Conservation (phyloP, 2,797 vertebrate genomes). For the Odontamblyopus lacepedii region DNA sequence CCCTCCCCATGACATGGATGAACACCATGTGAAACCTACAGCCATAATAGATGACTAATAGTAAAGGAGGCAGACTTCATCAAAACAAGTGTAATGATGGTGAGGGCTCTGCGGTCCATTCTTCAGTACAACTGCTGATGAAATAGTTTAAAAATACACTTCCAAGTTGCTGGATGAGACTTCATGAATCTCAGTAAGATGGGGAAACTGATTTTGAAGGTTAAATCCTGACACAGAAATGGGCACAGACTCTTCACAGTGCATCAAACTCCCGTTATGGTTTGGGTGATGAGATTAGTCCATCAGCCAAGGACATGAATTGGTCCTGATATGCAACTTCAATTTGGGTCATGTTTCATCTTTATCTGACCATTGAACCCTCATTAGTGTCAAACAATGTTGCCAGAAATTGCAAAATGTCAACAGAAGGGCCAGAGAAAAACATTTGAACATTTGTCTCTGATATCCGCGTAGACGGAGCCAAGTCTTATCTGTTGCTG, state of each 20-base stretch:
- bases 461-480: too few species aligned
- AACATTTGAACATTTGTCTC: constrained; percentile 23
- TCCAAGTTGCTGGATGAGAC: background rate
- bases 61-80: background rate
- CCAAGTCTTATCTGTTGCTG: too few species aligned
- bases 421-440: constrained; percentile 8
- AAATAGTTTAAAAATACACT: background rate
- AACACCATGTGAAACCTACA: too few species aligned
- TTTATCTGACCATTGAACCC: constrained; percentile 24
- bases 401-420: constrained; percentile 24
- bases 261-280: background rate
- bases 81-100: background rate
- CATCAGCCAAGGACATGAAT: constrained; percentile 3
- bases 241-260: background rate
- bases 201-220: background rate
- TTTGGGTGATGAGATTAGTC: background rate
- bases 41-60: too few species aligned
- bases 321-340: background rate
- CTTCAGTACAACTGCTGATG: background rate
- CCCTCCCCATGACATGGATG: too few species aligned
- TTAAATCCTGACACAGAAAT: background rate
- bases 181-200: background rate
- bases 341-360: constrained; percentile 34
- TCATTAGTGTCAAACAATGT: constrained; percentile 30
- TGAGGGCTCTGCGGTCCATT: background rate